phyloP scores from a whole-genome alignment of 1,140 invertebrate genomes.

The Trypoxylus dichotomus region DNA sequence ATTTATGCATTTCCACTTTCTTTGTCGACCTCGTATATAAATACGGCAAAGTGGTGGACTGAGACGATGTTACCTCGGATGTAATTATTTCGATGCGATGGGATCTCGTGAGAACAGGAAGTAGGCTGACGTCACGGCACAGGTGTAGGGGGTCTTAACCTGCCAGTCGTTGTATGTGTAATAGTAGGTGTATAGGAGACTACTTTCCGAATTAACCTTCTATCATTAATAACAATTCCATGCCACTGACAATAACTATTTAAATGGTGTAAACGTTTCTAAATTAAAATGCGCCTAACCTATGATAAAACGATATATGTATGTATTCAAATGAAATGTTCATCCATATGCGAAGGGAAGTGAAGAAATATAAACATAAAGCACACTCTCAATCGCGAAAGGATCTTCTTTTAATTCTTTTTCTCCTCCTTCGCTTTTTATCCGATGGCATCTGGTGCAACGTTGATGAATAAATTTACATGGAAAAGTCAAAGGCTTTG shows the following conservation, averaged over 20 bases:
- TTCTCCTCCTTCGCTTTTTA: background rate
- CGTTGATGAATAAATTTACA: background rate
- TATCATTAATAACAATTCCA: background rate
- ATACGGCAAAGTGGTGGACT: slow-evolving; percentile 37
- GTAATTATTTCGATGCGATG: slow-evolving; percentile 53
- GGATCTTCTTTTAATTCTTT: background rate
- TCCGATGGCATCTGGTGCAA: background rate
- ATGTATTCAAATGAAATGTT: background rate
- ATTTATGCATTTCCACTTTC: slow-evolving; percentile 29
- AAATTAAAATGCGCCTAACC: background rate
- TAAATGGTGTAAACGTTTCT: background rate
- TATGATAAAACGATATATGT: background rate
- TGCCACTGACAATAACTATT: background rate
- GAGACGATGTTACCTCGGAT: slow-evolving; percentile 50
- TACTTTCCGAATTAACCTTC: slow-evolving; percentile 3
- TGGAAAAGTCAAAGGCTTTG: background rate
- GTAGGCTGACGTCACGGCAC: slow-evolving; percentile 48
- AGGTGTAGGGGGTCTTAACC: slow-evolving; percentile 49
- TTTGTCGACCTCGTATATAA: slow-evolving; percentile 15
- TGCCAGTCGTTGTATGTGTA: slow-evolving; percentile 37
- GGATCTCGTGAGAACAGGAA: slow-evolving; percentile 53
- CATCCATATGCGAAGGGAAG: background rate
- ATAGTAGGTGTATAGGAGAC: slow-evolving; percentile 33
- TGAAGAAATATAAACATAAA: slow-evolving; percentile 1
- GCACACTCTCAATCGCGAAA: background rate